A percentile compares a stretch with the other conserved stretches of the same genome.
Conservation (phyloP, 2,797 vertebrate species). For the Pangasius macronema region DNA sequence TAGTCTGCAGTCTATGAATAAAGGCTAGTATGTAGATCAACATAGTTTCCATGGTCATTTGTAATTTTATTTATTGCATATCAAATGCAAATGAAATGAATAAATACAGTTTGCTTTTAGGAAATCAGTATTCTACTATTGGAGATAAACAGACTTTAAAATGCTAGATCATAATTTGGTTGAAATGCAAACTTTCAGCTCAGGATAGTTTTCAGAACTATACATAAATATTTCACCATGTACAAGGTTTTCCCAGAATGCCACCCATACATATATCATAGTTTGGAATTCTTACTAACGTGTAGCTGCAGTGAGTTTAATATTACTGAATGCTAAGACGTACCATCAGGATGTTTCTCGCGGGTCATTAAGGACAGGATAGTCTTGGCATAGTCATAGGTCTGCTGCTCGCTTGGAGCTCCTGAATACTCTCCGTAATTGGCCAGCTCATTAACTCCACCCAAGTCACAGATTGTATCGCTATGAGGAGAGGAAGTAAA, state of each 20-base stretch:
- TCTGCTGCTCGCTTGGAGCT: slow-evolving; percentile 96
- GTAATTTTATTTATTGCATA: not conserved
- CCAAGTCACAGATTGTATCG: slow-evolving; percentile 97
- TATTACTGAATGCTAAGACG: slow-evolving; percentile 25
- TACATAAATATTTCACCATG: not conserved
- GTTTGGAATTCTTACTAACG: not conserved
- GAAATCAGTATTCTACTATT: not conserved
- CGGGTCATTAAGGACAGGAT: slow-evolving; percentile 97
- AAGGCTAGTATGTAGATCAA: not conserved
- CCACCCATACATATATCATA: not conserved
- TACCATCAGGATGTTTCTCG: slow-evolving; percentile 90
- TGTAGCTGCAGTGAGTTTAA: not conserved
- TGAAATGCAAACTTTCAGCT: not conserved
- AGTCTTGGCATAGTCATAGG: slow-evolving; percentile 97
- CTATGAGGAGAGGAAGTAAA: slow-evolving; percentile 64
- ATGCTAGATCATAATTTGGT: not conserved
- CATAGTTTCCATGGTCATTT: not conserved
- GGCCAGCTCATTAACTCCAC: slow-evolving; percentile 92
- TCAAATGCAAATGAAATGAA: not conserved
- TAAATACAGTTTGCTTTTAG: not conserved
- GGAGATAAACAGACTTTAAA: not conserved
- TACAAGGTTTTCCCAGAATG: not conserved
- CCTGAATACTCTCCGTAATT: slow-evolving; percentile 98
- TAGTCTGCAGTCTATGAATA: not conserved
- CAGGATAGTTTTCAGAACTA: not conserved